These are phyloP conservation scores for Ivindomyrus marchei DNA, from an alignment of 2,113 vertebrate species.

Conservation along the genomic window DNA sequence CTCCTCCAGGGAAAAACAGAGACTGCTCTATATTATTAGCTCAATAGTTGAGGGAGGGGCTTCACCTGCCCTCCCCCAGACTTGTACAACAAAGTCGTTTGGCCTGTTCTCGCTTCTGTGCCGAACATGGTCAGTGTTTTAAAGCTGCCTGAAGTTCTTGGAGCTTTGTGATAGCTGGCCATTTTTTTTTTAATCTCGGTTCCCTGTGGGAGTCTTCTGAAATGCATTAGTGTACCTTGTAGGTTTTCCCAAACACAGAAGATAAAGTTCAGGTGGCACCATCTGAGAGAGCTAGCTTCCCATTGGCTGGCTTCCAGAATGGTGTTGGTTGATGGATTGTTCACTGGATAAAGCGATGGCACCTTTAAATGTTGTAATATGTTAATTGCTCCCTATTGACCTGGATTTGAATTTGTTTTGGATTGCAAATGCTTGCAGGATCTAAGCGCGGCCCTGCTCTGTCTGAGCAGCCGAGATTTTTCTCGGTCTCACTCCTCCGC, in stretches of 20 bases:
- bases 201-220: not conserved
- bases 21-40: not conserved
- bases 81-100: not conserved
- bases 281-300: not conserved
- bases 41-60: not conserved
- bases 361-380: not conserved
- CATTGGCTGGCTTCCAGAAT: not conserved
- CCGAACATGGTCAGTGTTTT: not conserved
- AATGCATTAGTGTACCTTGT: not conserved
- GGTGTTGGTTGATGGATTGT: not conserved
- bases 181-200: not conserved
- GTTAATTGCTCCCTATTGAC: not conserved
- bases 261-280: not conserved
- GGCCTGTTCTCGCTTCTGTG: not conserved
- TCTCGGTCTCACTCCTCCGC: not conserved
- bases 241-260: not conserved
- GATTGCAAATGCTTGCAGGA: not conserved
- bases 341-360: not conserved
- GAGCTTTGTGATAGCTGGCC: not conserved
- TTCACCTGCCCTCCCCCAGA: not conserved
- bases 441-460: not conserved
- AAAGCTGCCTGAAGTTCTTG: not conserved
- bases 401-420: constrained; percentile 18
- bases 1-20: not conserved
- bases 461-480: not conserved